Conservation (phyloP, 2,888 invertebrate genomes). For the Hedychridium roseum region DNA sequence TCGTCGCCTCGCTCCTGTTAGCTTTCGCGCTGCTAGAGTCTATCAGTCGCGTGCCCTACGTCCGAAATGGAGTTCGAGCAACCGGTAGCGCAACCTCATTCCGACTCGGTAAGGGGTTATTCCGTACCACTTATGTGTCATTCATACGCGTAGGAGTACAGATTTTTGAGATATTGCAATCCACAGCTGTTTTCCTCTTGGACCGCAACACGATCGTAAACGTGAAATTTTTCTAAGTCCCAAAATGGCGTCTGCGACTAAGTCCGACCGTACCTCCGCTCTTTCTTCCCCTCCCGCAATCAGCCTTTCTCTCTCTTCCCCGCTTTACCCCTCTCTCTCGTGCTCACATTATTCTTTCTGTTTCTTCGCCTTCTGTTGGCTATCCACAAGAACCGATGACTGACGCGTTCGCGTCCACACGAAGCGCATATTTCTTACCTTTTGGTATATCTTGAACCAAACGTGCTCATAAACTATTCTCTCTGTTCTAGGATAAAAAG, state of each 20-base stretch:
- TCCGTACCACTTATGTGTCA: constrained; percentile 7
- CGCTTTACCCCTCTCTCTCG: too few relatives aligned
- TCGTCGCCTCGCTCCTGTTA: constrained; percentile 31
- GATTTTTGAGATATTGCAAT: constrained; percentile 25
- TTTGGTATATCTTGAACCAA: too few relatives aligned
- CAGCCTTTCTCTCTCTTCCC: too few relatives aligned
- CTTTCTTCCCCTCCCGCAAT: too few relatives aligned
- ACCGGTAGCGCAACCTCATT: constrained; percentile 43
- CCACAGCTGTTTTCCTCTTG: constrained; percentile 66
- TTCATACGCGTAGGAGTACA: constrained; percentile 33
- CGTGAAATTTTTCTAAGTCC: constrained; percentile 78
- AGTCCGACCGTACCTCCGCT: constrained; percentile 67
- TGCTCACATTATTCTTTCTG: too few relatives aligned
- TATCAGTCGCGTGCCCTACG: constrained; percentile 43
- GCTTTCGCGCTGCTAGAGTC: constrained; percentile 39
- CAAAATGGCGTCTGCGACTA: constrained; percentile 87
- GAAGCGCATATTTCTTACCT: too few relatives aligned
- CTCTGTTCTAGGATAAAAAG: constrained; percentile 57
- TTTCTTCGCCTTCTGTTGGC: too few relatives aligned
- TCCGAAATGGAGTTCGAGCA: constrained; percentile 58
- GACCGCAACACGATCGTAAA: constrained; percentile 63
- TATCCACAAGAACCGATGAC: too few relatives aligned
- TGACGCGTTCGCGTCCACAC: too few relatives aligned
- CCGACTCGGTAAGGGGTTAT: constrained; percentile 52
- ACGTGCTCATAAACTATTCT: too few relatives aligned